A percentile compares a stretch with the other conserved stretches of the same genome.
These are phyloP conservation scores for Tetraodon nigroviridis DNA, from an alignment of 2,113 vertebrate species.

Conservation along the genomic window DNA sequence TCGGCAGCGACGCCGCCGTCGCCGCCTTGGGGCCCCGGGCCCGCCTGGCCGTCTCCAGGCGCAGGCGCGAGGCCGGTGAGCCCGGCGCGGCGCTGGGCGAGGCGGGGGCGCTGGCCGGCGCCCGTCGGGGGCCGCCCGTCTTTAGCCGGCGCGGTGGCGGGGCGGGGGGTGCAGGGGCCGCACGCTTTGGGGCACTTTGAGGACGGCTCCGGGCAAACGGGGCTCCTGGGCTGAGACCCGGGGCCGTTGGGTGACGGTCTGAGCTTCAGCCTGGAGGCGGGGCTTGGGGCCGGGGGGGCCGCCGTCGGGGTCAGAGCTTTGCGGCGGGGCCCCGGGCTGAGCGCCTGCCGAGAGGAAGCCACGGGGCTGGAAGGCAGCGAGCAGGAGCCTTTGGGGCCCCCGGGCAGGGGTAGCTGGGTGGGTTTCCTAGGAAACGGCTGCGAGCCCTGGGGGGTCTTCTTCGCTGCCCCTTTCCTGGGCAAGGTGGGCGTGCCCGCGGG, in stretches of 20 bases:
- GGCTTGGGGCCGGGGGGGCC: not conserved
- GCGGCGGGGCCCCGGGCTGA: constrained; percentile 15
- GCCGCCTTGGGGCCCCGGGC: constrained; percentile 19
- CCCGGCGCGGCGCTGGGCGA: constrained; percentile 58
- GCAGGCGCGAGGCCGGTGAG: constrained; percentile 59
- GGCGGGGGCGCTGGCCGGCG: constrained; percentile 42
- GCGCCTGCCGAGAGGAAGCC: constrained; percentile 32
- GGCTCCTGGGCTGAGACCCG: constrained; percentile 51
- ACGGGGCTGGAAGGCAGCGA: constrained; percentile 43
- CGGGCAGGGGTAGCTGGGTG: constrained; percentile 56
- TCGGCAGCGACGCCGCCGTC: not conserved
- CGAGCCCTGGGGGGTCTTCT: constrained; percentile 53
- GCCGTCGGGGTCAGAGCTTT: constrained; percentile 45
- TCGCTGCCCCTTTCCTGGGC: constrained; percentile 45
- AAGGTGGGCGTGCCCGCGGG: constrained; percentile 66
- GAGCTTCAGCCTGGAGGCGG: constrained; percentile 49
- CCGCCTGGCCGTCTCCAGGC: constrained; percentile 57
- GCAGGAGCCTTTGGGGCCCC: constrained; percentile 36
- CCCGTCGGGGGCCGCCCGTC: constrained; percentile 49
- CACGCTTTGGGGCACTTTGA: constrained; percentile 77
- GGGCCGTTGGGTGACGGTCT: constrained; percentile 38
- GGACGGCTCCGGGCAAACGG: constrained; percentile 67
- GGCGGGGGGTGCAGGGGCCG: constrained; percentile 29
- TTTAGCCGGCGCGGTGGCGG: constrained; percentile 23
- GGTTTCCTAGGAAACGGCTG: constrained; percentile 56